These are phyloP conservation scores for Xenopus tropicalis DNA, from an alignment of 2,113 vertebrate genomes.

Conservation along the genomic window DNA sequence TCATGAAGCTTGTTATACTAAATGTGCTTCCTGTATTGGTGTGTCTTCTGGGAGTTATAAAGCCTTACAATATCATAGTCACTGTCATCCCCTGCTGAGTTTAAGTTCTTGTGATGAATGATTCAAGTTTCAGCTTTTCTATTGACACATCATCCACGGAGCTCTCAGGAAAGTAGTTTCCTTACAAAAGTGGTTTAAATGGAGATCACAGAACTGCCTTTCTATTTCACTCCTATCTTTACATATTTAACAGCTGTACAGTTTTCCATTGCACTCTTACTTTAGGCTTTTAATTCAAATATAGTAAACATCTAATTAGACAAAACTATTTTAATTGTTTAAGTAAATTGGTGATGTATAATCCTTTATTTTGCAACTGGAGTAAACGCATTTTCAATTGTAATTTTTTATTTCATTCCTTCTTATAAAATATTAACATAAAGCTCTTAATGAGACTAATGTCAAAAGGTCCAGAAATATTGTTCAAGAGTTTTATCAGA, in stretches of 20 bases:
- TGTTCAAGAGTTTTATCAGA: slow-evolving; percentile 48
- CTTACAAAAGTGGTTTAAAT: not conserved
- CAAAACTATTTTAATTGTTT: slow-evolving; percentile 32
- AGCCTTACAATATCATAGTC: not conserved
- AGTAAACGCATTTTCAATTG: slow-evolving; percentile 40
- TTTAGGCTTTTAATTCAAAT: slow-evolving; percentile 14
- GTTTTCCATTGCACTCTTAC: not conserved
- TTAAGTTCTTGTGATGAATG: not conserved
- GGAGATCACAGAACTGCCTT: not conserved
- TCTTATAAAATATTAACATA: slow-evolving; percentile 50
- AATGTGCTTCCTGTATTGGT: not conserved
- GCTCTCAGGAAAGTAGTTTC: not conserved
- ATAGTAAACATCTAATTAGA: slow-evolving; percentile 38
- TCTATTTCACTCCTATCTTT: not conserved
- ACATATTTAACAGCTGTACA: not conserved
- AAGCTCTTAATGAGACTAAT: slow-evolving; percentile 57
- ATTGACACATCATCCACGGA: not conserved
- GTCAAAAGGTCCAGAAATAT: slow-evolving; percentile 51
- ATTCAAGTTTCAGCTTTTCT: slow-evolving; percentile 3
- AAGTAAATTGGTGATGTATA: slow-evolving; percentile 33
- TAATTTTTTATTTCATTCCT: slow-evolving; percentile 41
- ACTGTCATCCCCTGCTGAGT: slow-evolving; percentile 3
- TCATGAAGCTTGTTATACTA: not conserved
- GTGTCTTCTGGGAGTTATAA: not conserved
- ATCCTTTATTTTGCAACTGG: slow-evolving; percentile 28